Evolutionary conservation across 2,888 invertebrate genomes (phyloP).

Genomic region (Oligia strigilis): DNA sequence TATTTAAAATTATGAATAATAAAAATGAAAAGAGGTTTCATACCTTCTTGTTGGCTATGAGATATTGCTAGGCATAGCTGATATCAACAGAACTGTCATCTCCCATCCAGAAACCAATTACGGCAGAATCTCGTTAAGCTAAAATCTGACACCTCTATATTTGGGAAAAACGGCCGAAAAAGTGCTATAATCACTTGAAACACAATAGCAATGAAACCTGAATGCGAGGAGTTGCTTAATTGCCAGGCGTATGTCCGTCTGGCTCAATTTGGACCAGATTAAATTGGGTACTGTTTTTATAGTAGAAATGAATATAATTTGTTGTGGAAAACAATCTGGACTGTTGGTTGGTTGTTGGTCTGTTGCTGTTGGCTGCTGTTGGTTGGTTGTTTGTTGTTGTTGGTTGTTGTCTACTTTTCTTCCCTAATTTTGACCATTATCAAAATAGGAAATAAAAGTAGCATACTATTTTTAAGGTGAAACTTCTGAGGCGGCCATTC

Average conservation of each 20-base stretch:
- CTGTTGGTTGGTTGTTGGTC: too few species aligned
- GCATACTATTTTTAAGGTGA: background rate
- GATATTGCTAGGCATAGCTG: background rate
- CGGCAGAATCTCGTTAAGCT: constrained; percentile 10
- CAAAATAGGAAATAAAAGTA: background rate
- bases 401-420: too few species aligned
- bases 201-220: constrained; percentile 9
- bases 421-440: background rate
- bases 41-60: too few species aligned
- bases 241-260: background rate
- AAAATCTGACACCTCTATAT: constrained; percentile 2
- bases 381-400: too few species aligned
- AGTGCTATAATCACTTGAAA: constrained; percentile 6
- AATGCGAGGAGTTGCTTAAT: constrained; percentile 12
- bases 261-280: background rate
- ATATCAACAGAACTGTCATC: background rate
- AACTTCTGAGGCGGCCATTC: too few species aligned
- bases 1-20: too few species aligned
- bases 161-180: background rate
- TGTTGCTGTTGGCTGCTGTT: too few species aligned
- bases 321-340: background rate
- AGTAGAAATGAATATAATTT: background rate
- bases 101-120: constrained; percentile 18
- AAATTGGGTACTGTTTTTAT: background rate
- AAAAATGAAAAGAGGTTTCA: too few species aligned